Evolutionary conservation across 2,797 vertebrate species (phyloP).

Genomic region (Myotis findleyi): DNA sequence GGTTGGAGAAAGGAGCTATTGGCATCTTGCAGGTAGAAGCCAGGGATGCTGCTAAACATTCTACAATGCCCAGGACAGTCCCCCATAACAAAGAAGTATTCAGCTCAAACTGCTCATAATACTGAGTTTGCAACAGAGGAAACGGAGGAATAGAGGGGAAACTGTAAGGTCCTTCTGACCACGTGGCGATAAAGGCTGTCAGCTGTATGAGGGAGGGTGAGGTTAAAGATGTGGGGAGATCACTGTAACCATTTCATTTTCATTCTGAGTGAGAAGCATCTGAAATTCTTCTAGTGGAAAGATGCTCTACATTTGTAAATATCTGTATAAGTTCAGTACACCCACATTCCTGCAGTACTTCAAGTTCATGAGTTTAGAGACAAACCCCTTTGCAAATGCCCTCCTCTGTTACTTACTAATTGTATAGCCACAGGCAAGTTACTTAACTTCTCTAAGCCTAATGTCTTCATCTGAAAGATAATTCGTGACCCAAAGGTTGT

Average conservation of each 20-base stretch:
- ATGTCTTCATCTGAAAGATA: slow-evolving; percentile 7
- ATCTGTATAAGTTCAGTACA: background rate
- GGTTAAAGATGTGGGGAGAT: background rate
- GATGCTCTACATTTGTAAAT: background rate
- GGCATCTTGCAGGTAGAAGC: background rate
- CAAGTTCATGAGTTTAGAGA: background rate
- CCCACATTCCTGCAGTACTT: background rate
- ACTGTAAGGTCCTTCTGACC: background rate
- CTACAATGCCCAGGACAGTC: background rate
- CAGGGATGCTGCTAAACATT: background rate
- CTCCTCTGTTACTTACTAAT: background rate
- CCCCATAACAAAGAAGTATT: background rate
- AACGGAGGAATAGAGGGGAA: background rate
- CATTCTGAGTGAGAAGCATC: background rate
- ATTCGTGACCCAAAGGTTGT: background rate
- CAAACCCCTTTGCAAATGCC: background rate
- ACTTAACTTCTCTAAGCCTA: background rate
- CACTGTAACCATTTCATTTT: background rate
- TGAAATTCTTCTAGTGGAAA: slow-evolving; percentile 5
- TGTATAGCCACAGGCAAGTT: background rate
- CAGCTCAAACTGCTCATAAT: background rate
- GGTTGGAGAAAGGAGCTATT: background rate
- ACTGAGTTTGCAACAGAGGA: background rate
- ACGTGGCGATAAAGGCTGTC: background rate
- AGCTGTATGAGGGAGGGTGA: background rate